A percentile compares a stretch with the other conserved stretches of the same genome.
Evolutionary conservation across 2,797 vertebrate species (phyloP).

Genomic region (Chaenodraco wilsoni): DNA sequence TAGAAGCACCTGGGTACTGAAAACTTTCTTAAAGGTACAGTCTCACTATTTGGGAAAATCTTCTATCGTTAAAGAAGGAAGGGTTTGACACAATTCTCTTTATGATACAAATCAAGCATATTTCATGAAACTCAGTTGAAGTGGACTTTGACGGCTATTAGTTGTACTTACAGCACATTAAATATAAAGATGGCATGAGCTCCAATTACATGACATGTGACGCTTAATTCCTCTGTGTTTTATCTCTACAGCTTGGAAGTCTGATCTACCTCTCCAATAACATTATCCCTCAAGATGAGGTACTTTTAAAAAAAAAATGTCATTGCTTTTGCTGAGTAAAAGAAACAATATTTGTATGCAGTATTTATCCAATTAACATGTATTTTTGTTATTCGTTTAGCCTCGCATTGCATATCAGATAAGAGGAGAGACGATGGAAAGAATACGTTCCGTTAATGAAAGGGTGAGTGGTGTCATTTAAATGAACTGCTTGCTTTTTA

Average conservation of each 20-base stretch:
- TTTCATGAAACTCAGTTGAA: neutral
- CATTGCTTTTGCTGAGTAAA: no score
- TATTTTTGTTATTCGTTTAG: constrained; percentile 41
- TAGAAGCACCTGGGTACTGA: neutral
- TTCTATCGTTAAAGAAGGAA: no score
- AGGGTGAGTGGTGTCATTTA: constrained; percentile 45
- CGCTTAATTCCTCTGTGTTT: constrained; percentile 11
- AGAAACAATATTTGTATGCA: no score
- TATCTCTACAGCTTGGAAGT: constrained; percentile 87
- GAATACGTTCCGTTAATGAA: constrained; percentile 54
- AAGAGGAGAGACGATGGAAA: constrained; percentile 61
- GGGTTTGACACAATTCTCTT: neutral
- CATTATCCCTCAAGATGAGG: constrained; percentile 82
- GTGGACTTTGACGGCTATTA: neutral
- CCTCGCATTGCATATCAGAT: constrained; percentile 68
- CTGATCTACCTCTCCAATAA: constrained; percentile 84
- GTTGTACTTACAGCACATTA: neutral
- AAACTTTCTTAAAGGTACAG: no score
- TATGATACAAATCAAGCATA: constrained; percentile 9
- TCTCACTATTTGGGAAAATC: no score
- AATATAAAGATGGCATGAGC: neutral
- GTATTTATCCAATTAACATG: neutral
- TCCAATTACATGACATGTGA: constrained; percentile 3
- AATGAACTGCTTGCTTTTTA: no score
- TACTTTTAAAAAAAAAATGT: constrained; percentile 28